Percentiles rank a stretch among this genome's conserved stretches.
phyloP scores from a whole-genome alignment of 2,888 invertebrate species.

The Stenolophus ochropezus region DNA sequence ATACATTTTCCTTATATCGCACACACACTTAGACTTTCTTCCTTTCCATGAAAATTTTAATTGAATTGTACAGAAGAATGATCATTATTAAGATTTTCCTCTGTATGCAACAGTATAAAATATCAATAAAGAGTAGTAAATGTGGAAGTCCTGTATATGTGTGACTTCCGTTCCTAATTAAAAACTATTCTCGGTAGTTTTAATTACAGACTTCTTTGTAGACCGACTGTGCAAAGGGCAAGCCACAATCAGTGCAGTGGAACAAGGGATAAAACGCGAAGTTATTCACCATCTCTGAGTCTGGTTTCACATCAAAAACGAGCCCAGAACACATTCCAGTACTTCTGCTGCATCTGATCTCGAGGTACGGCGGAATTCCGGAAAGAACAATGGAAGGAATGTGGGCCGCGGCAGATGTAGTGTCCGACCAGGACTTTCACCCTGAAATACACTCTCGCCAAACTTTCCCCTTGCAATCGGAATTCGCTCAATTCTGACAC shows the following conservation, averaged over 20 bases:
- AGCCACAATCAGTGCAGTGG: not conserved
- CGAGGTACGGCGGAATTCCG: slow-evolving; percentile 4
- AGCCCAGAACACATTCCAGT: slow-evolving; percentile 11
- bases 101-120: too few relatives aligned
- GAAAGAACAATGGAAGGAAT: slow-evolving; percentile 17
- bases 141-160: too few relatives aligned
- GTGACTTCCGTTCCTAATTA: too few relatives aligned
- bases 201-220: too few relatives aligned
- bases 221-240: too few relatives aligned
- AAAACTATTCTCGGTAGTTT: too few relatives aligned
- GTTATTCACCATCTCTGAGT: not conserved
- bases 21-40: too few relatives aligned
- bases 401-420: not conserved
- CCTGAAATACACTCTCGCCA: not conserved
- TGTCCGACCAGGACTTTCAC: slow-evolving; percentile 3
- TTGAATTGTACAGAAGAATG: too few relatives aligned
- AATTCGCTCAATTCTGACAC: slow-evolving; percentile 7
- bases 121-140: too few relatives aligned
- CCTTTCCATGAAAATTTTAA: too few relatives aligned
- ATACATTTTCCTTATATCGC: too few relatives aligned
- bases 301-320: slow-evolving; percentile 8
- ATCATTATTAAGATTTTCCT: too few relatives aligned
- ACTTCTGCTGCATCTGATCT: slow-evolving; percentile 15
- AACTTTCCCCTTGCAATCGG: not conserved
- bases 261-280: slow-evolving; percentile 7